phyloP scores from a whole-genome alignment of 2,888 invertebrate species.

The Trichogramma dendrolimi region DNA sequence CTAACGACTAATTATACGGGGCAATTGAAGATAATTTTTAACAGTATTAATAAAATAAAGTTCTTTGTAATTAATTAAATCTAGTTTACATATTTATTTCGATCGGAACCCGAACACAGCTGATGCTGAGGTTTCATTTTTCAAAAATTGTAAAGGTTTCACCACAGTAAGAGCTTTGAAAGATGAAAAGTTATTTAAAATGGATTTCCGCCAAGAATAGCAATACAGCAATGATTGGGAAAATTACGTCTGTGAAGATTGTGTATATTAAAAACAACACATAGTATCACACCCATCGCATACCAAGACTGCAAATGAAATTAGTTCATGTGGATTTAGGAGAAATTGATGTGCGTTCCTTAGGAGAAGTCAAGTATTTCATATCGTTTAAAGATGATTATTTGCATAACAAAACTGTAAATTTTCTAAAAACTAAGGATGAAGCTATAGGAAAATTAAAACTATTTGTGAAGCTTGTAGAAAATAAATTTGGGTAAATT shows the following conservation, averaged over 20 bases:
- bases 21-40: too few species aligned
- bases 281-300: too few species aligned
- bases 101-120: constrained; percentile 32
- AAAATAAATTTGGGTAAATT: constrained; percentile 8
- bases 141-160: constrained; percentile 24
- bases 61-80: too few species aligned
- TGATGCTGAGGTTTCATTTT: constrained; percentile 30
- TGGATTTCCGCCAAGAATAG: constrained; percentile 33
- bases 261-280: constrained; percentile 35
- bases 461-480: not conserved
- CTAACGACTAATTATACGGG: too few species aligned
- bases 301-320: not conserved
- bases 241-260: constrained; percentile 34
- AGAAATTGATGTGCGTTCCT: not conserved
- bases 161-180: constrained; percentile 28
- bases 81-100: too few species aligned
- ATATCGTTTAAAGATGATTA: constrained; percentile 6
- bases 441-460: not conserved
- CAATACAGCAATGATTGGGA: constrained; percentile 37
- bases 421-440: constrained; percentile 7
- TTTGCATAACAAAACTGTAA: not conserved
- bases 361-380: constrained; percentile 5
- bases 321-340: too few species aligned
- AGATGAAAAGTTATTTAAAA: constrained; percentile 29
- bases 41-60: too few species aligned